A percentile compares a stretch with the other conserved stretches of the same genome.
Evolutionary conservation across 1,140 invertebrate genomes (phyloP).

Genomic region (Lordiphosa collinella): DNA sequence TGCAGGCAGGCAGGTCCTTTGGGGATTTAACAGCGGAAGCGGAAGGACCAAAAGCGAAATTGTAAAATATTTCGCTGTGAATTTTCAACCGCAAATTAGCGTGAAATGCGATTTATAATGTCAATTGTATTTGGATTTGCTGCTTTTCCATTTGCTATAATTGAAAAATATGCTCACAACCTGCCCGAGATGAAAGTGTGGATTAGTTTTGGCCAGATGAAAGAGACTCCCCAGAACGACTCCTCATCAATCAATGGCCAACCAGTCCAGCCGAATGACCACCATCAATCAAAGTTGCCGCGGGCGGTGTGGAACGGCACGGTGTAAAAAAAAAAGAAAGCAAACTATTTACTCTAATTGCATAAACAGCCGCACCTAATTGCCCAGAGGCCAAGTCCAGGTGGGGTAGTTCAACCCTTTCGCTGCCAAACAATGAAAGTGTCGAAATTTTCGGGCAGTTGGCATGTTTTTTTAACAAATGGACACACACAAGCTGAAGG

Average conservation of each 20-base stretch:
- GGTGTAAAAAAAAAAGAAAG: neutral
- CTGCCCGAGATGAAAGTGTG: conserved; percentile 57
- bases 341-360: conserved; percentile 66
- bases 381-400: conserved; percentile 10
- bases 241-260: conserved; percentile 48
- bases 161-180: conserved; percentile 54
- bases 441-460: conserved; percentile 37
- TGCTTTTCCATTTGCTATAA: conserved; percentile 26
- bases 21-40: conserved; percentile 9
- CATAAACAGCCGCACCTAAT: conserved; percentile 13
- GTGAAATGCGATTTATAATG: conserved; percentile 77
- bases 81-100: conserved; percentile 51
- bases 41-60: conserved; percentile 19
- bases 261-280: conserved; percentile 3
- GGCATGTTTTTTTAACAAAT: conserved; percentile 62
- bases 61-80: conserved; percentile 53
- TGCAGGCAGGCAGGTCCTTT: conserved; percentile 12
- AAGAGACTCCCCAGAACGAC: neutral
- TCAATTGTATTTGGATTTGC: conserved; percentile 46
- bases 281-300: conserved; percentile 53
- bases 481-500: conserved; percentile 8
- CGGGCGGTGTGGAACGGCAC: neutral
- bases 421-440: conserved; percentile 40
- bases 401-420: conserved; percentile 43
- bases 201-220: conserved; percentile 44